A percentile compares a stretch with the other conserved stretches of the same genome.
phyloP scores from a whole-genome alignment of 2,888 invertebrate species.

The Parelbella ahira region DNA sequence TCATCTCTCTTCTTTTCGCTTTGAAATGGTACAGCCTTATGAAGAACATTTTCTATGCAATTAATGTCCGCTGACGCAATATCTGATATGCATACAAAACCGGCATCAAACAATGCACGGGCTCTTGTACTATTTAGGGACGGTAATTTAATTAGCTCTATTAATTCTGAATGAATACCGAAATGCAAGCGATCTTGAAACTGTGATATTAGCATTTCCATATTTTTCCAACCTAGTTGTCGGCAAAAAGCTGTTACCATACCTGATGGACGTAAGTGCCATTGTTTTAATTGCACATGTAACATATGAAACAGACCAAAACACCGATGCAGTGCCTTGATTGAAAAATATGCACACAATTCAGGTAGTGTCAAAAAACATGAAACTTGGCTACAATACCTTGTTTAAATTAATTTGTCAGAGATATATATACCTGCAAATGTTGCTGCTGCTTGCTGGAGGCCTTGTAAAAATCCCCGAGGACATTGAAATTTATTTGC shows the following conservation, averaged over 20 bases:
- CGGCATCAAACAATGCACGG: slow-evolving; percentile 89
- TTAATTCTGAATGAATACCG: slow-evolving; percentile 94
- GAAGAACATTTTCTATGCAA: slow-evolving; percentile 87
- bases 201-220: slow-evolving; percentile 93
- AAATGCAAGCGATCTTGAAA: slow-evolving; percentile 97
- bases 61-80: slow-evolving; percentile 87
- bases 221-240: slow-evolving; percentile 94
- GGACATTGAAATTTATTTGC: slow-evolving; percentile 92
- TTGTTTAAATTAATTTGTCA: no score
- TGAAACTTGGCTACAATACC: no score
- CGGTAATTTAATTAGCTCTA: slow-evolving; percentile 93
- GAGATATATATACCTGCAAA: slow-evolving; percentile 86
- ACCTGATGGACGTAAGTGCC: no score
- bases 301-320: no score
- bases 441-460: slow-evolving; percentile 96
- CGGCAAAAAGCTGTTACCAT: slow-evolving; percentile 98
- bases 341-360: no score
- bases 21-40: slow-evolving; percentile 91
- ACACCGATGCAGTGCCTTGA: no score
- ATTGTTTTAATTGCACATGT: no score
- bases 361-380: no score
- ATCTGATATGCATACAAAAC: slow-evolving; percentile 87
- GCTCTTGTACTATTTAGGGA: slow-evolving; percentile 92
- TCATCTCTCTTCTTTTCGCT: slow-evolving; percentile 87
- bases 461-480: slow-evolving; percentile 93